phyloP scores from a whole-genome alignment of 2,113 vertebrate species.

The Pangasianodon gigas region DNA sequence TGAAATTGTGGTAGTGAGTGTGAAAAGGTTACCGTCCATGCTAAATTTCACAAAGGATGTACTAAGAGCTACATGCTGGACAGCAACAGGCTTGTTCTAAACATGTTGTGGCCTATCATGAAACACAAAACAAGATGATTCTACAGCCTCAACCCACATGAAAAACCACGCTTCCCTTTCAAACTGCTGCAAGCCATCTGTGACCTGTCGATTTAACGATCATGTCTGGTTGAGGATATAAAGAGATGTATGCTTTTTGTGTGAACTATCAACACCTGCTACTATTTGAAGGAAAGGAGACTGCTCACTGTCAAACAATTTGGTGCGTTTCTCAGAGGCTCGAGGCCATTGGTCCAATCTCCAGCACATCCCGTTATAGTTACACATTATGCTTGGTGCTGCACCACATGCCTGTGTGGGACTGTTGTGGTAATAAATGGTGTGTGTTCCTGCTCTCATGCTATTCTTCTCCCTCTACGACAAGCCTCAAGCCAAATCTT shows the following conservation, averaged over 20 bases:
- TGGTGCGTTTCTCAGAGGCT: background rate
- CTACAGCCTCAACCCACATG: background rate
- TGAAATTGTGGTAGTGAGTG: background rate
- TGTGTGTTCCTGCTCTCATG: conserved; percentile 21
- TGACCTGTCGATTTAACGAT: background rate
- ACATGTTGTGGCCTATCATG: background rate
- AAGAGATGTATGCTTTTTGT: conserved; percentile 8
- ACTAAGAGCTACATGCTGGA: background rate
- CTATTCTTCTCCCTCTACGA: background rate
- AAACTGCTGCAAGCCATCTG: conserved; percentile 8
- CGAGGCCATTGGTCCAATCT: background rate
- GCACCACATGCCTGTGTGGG: background rate
- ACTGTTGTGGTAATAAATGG: conserved; percentile 18
- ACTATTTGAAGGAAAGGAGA: conserved; percentile 6
- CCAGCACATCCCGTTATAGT: conserved; percentile 6
- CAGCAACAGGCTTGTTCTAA: background rate
- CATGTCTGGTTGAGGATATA: conserved; percentile 4
- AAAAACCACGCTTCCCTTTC: background rate
- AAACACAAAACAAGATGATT: background rate
- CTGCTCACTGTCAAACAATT: conserved; percentile 15
- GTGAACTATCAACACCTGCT: conserved; percentile 36
- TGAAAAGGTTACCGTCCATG: background rate
- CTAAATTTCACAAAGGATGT: background rate
- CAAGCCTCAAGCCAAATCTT: conserved; percentile 32
- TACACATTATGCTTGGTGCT: conserved; percentile 1